These are phyloP conservation scores for Puma concolor DNA, from an alignment of 2,113 vertebrate genomes.

Conservation along the genomic window DNA sequence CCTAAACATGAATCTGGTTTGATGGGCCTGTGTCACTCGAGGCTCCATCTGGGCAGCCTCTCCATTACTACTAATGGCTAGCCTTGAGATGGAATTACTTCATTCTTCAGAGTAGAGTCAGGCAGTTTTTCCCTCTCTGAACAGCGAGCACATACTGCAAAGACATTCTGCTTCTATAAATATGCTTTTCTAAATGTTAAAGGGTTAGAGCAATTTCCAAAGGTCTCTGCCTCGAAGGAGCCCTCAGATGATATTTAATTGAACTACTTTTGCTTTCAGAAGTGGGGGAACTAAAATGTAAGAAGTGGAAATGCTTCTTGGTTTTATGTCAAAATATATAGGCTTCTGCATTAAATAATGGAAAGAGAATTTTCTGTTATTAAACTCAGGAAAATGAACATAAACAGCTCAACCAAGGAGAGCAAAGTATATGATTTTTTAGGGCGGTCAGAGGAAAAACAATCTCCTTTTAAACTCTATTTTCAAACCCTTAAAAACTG, in stretches of 20 bases:
- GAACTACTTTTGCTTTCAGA: slow-evolving; percentile 77
- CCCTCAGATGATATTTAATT: slow-evolving; percentile 80
- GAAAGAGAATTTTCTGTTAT: slow-evolving; percentile 24
- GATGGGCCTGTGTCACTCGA: neutral
- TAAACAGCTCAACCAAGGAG: slow-evolving; percentile 47
- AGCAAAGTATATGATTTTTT: neutral
- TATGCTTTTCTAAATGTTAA: slow-evolving; percentile 82
- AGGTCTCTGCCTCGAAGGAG: slow-evolving; percentile 80
- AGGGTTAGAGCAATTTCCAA: slow-evolving; percentile 83
- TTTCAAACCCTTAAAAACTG: slow-evolving; percentile 14
- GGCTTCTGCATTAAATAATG: slow-evolving; percentile 36
- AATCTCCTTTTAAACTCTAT: slow-evolving; percentile 32
- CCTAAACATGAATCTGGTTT: neutral
- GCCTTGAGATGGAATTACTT: slow-evolving; percentile 45
- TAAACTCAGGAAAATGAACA: slow-evolving; percentile 47
- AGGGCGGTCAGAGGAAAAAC: neutral
- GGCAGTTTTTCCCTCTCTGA: slow-evolving; percentile 59
- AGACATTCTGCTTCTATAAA: slow-evolving; percentile 76
- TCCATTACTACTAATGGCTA: slow-evolving; percentile 20
- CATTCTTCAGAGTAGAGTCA: neutral
- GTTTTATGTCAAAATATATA: slow-evolving; percentile 71
- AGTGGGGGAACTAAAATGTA: slow-evolving; percentile 72
- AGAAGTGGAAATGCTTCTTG: slow-evolving; percentile 70
- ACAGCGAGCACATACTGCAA: slow-evolving; percentile 22
- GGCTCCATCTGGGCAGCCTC: neutral